phyloP scores from a whole-genome alignment of 2,797 vertebrate species.

The Cottoperca gobio region DNA sequence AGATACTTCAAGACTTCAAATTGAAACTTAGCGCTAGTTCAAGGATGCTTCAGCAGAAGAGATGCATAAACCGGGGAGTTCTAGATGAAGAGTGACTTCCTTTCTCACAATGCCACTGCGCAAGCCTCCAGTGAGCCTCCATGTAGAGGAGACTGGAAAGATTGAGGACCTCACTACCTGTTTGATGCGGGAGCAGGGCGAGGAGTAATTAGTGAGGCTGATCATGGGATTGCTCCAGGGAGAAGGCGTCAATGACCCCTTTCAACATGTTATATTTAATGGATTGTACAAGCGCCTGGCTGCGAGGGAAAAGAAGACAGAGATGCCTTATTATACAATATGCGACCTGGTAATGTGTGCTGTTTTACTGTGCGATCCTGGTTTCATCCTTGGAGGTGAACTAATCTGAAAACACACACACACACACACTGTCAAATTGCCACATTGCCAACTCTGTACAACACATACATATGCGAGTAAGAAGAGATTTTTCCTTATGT shows the following conservation, averaged over 20 bases:
- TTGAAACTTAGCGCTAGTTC: slow-evolving; percentile 7
- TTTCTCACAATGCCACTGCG: slow-evolving; percentile 1
- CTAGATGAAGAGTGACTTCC: slow-evolving; percentile 9
- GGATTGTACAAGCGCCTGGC: slow-evolving; percentile 43
- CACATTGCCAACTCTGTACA: slow-evolving; percentile 37
- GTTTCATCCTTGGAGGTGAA: slow-evolving; percentile 27
- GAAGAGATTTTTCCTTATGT: slow-evolving; percentile 32
- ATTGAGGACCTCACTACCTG: slow-evolving; percentile 35
- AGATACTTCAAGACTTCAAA: slow-evolving; percentile 25
- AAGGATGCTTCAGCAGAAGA: slow-evolving; percentile 27
- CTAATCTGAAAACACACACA: slow-evolving; percentile 36
- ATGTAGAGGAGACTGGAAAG: slow-evolving; percentile 7
- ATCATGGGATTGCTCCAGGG: slow-evolving; percentile 48
- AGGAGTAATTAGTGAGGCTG: slow-evolving; percentile 53
- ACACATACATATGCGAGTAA: slow-evolving; percentile 43
- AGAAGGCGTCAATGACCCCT: slow-evolving; percentile 44
- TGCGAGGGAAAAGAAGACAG: slow-evolving; percentile 16
- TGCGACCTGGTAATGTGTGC: slow-evolving; percentile 50
- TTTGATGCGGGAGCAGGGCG: slow-evolving; percentile 29
- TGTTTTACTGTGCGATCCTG: slow-evolving; percentile 30
- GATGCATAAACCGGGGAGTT: slow-evolving; percentile 19
- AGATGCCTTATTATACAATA: slow-evolving; percentile 35
- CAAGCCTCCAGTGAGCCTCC: slow-evolving; percentile 20
- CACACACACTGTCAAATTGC: slow-evolving; percentile 17
- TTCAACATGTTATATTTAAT: slow-evolving; percentile 52